Evolutionary conservation across 1,140 invertebrate species (phyloP).

Genomic region (Heterodera schachtii): DNA sequence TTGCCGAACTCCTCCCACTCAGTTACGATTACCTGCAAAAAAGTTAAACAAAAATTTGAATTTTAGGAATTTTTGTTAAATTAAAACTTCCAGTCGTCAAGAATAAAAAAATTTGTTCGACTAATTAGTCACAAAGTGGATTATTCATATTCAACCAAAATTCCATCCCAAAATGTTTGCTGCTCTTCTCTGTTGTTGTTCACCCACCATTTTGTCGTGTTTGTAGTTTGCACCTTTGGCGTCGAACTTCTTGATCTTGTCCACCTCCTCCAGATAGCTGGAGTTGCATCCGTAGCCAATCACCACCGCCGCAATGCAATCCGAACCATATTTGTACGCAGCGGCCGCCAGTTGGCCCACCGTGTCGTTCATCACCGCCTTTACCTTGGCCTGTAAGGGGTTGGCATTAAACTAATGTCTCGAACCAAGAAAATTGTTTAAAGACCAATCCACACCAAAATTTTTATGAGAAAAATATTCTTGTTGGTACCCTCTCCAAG

Average conservation of each 20-base stretch:
- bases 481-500: too few relatives aligned
- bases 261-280: constrained; percentile 61
- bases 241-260: constrained; percentile 63
- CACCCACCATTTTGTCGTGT: constrained; percentile 58
- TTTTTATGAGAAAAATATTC: too few relatives aligned
- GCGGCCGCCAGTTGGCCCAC: constrained; percentile 64
- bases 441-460: too few relatives aligned
- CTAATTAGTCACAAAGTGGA: too few relatives aligned
- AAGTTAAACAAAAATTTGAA: background rate
- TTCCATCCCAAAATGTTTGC: too few relatives aligned
- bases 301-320: constrained; percentile 61
- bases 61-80: too few relatives aligned
- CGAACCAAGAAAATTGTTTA: too few relatives aligned
- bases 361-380: constrained; percentile 65
- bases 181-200: constrained; percentile 1
- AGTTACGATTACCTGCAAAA: constrained; percentile 46
- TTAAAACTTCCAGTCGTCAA: too few relatives aligned
- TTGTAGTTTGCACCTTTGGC: constrained; percentile 48
- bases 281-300: constrained; percentile 66
- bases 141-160: too few relatives aligned
- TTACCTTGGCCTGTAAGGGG: constrained; percentile 52
- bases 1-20: constrained; percentile 65
- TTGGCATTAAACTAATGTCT: too few relatives aligned
- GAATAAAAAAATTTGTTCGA: too few relatives aligned
- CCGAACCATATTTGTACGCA: constrained; percentile 62